Base-by-base conservation (phyloP, 2,888 invertebrate species). In the Aricia artaxerxes region DNA sequence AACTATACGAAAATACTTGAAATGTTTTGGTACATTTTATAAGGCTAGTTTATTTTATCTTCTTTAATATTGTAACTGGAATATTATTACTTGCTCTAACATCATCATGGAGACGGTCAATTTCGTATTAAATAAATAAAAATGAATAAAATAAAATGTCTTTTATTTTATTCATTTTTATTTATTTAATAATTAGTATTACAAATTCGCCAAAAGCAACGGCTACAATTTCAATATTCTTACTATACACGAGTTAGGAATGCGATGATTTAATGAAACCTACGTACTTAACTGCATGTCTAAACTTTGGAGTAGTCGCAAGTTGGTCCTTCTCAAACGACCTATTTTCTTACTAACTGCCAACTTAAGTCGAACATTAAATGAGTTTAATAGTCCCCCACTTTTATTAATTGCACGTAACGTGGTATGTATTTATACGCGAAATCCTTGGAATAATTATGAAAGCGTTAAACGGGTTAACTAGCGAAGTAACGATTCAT, bases 401-500 rank as follows among this genome's bases (percentile, higher is more conserved):
- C 35, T 24, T 24, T 49, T 75, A 76, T 53, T 76, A 53, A 76
- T 53, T 76, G 76, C 35, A 53, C 76, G 76, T 31, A 35, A 76
- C 44, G 76, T 31, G 31, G 44, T 75, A 75, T 57, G 16, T 35
- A 53, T 76, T 57, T 16, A 57, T 76, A 77, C 53, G 73, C 76
- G 38, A 73, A 79, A 81, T 80, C 78, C 78, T 80, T 38, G 60
- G 78, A 81, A 77, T 69, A 69, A 69, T 79, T 79, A 76, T 69
- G 79, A 80, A 80, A 81, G 61, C 73, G 75, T 82, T 83, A 81
- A 82, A 82, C 78, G 80, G 80, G 81, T 81, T 81, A 82, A 82
- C 82, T 84, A 85, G 84, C 82, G 82, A 87, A 87, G 88, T 85
- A 89, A 88, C 86, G 85, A 85, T 88, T 85, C 86, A 84, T 86